Evolutionary conservation across 2,113 vertebrate species (phyloP).

Genomic region (Sylvicapra grimmia): DNA sequence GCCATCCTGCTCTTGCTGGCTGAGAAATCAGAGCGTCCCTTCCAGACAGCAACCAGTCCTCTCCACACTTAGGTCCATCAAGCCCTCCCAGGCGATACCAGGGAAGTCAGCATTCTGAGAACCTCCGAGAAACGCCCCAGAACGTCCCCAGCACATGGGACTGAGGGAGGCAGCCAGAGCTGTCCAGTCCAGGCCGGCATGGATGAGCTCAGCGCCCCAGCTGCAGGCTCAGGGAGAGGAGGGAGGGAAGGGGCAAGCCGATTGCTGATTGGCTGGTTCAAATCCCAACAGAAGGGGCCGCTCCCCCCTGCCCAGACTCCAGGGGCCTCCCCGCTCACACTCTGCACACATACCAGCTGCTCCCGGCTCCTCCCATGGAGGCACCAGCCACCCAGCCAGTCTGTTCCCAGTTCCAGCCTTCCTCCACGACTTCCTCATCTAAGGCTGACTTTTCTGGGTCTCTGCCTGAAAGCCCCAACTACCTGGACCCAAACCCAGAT

Average conservation of each 20-base stretch:
- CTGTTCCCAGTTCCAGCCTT: neutral
- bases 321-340: neutral
- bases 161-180: neutral
- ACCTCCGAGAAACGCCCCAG: neutral
- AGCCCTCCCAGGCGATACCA: neutral
- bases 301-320: neutral
- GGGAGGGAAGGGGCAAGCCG: neutral
- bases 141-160: neutral
- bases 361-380: neutral
- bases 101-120: neutral
- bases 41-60: neutral
- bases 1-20: neutral
- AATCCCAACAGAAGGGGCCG: constrained; percentile 59
- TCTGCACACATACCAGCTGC: neutral
- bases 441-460: neutral
- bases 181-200: neutral
- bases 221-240: neutral
- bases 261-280: constrained; percentile 65
- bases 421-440: neutral
- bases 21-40: neutral
- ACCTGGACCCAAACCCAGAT: neutral
- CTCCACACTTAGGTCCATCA: neutral
- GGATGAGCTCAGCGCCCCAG: constrained; percentile 50
- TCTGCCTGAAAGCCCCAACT: neutral
- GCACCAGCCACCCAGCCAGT: neutral